phyloP scores from a whole-genome alignment of 2,888 invertebrate species.

The Imbricaverruca yamaguchii region DNA sequence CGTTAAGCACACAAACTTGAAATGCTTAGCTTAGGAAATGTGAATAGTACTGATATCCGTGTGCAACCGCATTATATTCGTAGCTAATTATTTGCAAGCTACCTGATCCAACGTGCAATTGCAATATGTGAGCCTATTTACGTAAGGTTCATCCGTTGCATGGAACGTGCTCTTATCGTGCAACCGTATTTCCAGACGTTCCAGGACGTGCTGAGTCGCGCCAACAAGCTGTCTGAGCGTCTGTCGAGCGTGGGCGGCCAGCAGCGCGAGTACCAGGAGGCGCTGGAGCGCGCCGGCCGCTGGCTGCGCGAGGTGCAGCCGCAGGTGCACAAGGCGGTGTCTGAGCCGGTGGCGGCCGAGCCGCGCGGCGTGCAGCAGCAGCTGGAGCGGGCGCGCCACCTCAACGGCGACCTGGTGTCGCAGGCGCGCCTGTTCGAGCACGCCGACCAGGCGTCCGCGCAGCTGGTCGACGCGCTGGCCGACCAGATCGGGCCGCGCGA shows the following conservation, averaged over 20 bases:
- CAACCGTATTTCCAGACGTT: constrained; percentile 33
- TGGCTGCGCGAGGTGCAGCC: constrained; percentile 77
- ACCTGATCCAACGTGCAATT: too few species aligned
- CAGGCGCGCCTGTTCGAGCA: constrained; percentile 79
- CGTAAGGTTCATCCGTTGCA: too few species aligned
- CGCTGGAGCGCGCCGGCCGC: constrained; percentile 66
- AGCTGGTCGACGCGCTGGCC: constrained; percentile 50
- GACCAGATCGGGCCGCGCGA: constrained; percentile 75
- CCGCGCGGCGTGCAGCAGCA: constrained; percentile 81
- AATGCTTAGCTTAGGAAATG: too few species aligned
- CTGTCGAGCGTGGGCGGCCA: constrained; percentile 68
- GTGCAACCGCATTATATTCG: too few species aligned
- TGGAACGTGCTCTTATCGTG: too few species aligned
- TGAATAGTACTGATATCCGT: too few species aligned
- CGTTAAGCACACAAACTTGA: too few species aligned
- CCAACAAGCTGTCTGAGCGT: constrained; percentile 73
- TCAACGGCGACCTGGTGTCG: constrained; percentile 78
- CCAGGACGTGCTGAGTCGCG: constrained; percentile 69
- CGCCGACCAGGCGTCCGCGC: constrained; percentile 54
- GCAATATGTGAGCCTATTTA: too few species aligned
- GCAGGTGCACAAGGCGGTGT: constrained; percentile 62
- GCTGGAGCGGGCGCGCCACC: constrained; percentile 67
- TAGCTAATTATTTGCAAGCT: too few species aligned
- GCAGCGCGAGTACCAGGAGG: constrained; percentile 70
- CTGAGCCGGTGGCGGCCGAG: constrained; percentile 78